These are phyloP conservation scores for Alloplasta piceator DNA, from an alignment of 2,888 invertebrate genomes.

Conservation along the genomic window DNA sequence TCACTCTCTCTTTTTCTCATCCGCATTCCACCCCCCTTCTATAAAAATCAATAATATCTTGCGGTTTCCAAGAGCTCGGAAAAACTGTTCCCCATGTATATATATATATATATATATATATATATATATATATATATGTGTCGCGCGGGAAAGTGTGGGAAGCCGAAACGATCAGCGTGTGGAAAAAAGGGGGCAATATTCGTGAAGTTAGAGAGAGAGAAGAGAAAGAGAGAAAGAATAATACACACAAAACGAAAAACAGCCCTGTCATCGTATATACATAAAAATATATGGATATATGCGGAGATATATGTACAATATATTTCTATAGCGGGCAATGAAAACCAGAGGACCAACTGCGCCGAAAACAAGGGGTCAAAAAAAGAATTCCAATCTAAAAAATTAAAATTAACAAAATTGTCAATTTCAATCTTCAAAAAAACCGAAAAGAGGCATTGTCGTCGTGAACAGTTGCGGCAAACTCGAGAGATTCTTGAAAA, in stretches of 20 bases:
- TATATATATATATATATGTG: background rate
- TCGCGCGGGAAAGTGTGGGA: slow-evolving; percentile 21
- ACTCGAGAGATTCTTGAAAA: background rate
- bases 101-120: background rate
- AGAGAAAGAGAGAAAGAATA: slow-evolving; percentile 38
- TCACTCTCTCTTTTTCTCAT: slow-evolving; percentile 24
- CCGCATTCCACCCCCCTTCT: slow-evolving; percentile 68
- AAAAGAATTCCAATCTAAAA: too few species aligned
- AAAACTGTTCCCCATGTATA: slow-evolving; percentile 66
- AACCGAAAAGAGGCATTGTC: too few species aligned
- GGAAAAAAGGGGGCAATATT: slow-evolving; percentile 66
- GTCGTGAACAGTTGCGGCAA: too few species aligned
- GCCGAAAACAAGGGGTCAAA: background rate
- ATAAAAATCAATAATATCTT: slow-evolving; percentile 83
- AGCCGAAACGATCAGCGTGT: slow-evolving; percentile 44
- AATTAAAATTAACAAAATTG: too few species aligned
- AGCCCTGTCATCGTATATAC: slow-evolving; percentile 46
- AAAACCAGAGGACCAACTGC: slow-evolving; percentile 32
- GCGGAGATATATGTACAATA: too few species aligned
- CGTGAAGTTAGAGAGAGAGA: slow-evolving; percentile 62
- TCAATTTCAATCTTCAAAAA: too few species aligned
- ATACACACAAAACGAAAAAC: slow-evolving; percentile 52
- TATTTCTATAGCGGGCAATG: slow-evolving; percentile 10
- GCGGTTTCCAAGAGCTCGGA: slow-evolving; percentile 80
- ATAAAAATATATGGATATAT: background rate